Percentiles rank a stretch among this genome's conserved stretches.
Conservation (phyloP, 1,140 invertebrate genomes). For the Gonioctena quinquepunctata region DNA sequence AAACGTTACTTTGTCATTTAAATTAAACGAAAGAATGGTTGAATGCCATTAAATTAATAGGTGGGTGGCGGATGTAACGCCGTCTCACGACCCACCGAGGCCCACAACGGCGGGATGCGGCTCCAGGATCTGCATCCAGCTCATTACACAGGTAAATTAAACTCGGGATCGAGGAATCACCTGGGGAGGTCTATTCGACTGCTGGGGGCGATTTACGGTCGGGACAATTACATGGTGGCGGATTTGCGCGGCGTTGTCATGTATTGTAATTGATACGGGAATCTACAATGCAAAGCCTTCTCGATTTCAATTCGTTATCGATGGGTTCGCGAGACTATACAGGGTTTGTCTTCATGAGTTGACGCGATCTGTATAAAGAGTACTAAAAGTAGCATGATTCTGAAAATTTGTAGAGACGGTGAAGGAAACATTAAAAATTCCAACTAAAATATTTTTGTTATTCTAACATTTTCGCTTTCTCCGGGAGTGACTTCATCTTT, state of each 20-base stretch:
- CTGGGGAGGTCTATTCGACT: conserved; percentile 43
- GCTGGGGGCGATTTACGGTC: conserved; percentile 31
- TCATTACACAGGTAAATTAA: conserved; percentile 56
- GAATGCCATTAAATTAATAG: conserved; percentile 21
- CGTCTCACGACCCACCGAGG: conserved; percentile 4
- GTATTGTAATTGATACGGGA: too few species aligned
- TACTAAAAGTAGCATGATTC: too few species aligned
- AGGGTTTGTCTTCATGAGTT: too few species aligned
- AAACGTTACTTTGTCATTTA: conserved; percentile 23
- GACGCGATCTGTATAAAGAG: too few species aligned
- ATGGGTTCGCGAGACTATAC: too few species aligned
- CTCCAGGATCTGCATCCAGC: conserved; percentile 42
- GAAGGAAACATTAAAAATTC: too few species aligned
- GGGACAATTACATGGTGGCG: conserved; percentile 42
- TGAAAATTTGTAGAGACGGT: too few species aligned
- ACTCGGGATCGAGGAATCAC: conserved; percentile 42
- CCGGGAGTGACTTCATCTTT: too few species aligned
- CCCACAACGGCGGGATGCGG: conserved; percentile 8
- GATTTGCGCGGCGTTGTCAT: conserved; percentile 9
- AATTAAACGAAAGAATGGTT: conserved; percentile 22
- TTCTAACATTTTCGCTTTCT: too few species aligned
- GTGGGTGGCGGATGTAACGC: background rate
- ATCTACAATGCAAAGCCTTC: too few species aligned
- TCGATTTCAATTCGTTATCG: too few species aligned
- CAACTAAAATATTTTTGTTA: too few species aligned